Percentiles rank a stretch among this genome's conserved stretches.
phyloP scores from a whole-genome alignment of 1,140 invertebrate species.

The Piezodorus guildinii region DNA sequence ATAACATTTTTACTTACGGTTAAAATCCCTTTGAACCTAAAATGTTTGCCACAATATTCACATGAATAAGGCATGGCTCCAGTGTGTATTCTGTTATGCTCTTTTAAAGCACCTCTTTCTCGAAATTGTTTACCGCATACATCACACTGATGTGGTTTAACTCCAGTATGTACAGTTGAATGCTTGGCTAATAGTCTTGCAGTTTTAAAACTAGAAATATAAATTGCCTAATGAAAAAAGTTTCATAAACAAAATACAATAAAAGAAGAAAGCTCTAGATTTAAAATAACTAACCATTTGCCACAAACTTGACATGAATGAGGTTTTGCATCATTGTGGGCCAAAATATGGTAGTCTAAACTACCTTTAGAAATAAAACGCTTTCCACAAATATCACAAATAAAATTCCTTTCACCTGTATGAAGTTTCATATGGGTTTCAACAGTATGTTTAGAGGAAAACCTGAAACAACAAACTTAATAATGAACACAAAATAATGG shows the following conservation, averaged over 20 bases:
- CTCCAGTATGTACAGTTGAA: slow-evolving; percentile 50
- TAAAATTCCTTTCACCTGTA: slow-evolving; percentile 31
- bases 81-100: slow-evolving; percentile 61
- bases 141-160: slow-evolving; percentile 62
- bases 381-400: slow-evolving; percentile 33
- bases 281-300: slow-evolving; percentile 21
- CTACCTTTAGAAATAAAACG: slow-evolving; percentile 32
- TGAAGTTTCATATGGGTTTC: slow-evolving; percentile 31
- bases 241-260: background rate
- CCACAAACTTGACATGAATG: slow-evolving; percentile 28
- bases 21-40: slow-evolving; percentile 43
- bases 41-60: slow-evolving; percentile 56
- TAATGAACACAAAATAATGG: background rate
- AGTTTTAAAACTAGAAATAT: slow-evolving; percentile 39
- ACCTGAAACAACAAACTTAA: slow-evolving; percentile 19
- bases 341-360: slow-evolving; percentile 38
- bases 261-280: background rate
- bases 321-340: slow-evolving; percentile 45
- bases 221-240: background rate
- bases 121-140: slow-evolving; percentile 60
- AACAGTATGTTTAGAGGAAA: slow-evolving; percentile 26
- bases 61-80: slow-evolving; percentile 71
- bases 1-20: slow-evolving; percentile 23
- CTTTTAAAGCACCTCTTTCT: slow-evolving; percentile 46
- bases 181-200: slow-evolving; percentile 42